Evolutionary conservation across 2,888 invertebrate genomes (phyloP).

Genomic region (Scelioninae gen. 1): DNA sequence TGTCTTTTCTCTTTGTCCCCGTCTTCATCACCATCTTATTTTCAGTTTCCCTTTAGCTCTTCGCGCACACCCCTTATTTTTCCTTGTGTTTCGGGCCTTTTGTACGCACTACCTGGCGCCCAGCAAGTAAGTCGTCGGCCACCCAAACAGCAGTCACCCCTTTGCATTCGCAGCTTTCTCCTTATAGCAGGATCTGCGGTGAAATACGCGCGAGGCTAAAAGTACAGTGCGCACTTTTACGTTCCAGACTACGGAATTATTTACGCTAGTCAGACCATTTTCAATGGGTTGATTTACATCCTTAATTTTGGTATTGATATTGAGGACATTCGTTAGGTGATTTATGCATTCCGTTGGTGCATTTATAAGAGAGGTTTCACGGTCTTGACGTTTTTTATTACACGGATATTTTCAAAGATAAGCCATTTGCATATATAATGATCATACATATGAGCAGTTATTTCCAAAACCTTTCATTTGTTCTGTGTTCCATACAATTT

Average conservation of each 20-base stretch:
- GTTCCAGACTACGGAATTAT: slow-evolving; percentile 54
- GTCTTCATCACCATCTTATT: slow-evolving; percentile 61
- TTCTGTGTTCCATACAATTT: no score
- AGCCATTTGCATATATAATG: no score
- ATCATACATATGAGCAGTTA: no score
- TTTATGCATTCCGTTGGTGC: slow-evolving; percentile 16
- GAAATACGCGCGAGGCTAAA: slow-evolving; percentile 56
- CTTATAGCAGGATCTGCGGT: slow-evolving; percentile 51
- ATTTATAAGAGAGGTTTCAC: not conserved
- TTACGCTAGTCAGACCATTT: slow-evolving; percentile 34
- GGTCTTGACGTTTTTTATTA: no score
- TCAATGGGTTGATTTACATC: slow-evolving; percentile 51
- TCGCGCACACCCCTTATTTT: slow-evolving; percentile 62
- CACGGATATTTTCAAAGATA: no score
- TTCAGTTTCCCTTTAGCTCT: slow-evolving; percentile 60
- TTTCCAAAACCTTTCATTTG: no score
- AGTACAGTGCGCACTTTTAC: slow-evolving; percentile 52
- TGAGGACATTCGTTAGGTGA: not conserved
- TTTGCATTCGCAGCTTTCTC: slow-evolving; percentile 50
- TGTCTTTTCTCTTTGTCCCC: slow-evolving; percentile 48
- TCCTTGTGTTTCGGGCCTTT: slow-evolving; percentile 70
- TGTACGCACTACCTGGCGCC: slow-evolving; percentile 67
- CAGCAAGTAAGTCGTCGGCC: slow-evolving; percentile 59
- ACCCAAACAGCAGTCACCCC: slow-evolving; percentile 66
- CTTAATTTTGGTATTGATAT: slow-evolving; percentile 41